Evolutionary conservation across 1,140 invertebrate genomes (phyloP).

Genomic region (Prorops nasuta): DNA sequence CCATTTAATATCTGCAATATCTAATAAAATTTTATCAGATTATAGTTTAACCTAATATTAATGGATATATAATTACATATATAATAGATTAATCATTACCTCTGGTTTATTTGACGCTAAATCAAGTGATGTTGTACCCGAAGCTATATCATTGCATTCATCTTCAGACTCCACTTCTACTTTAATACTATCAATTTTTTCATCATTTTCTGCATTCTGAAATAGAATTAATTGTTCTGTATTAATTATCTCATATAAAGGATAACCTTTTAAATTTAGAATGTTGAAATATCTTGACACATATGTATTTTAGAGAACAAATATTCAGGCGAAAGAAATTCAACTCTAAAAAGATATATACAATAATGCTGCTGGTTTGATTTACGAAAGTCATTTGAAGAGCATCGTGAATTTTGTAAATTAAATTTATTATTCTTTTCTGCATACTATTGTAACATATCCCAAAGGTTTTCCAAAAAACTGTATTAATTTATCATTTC

Average conservation of each 20-base stretch:
- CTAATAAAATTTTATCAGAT: conserved; percentile 18
- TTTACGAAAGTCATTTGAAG: no score
- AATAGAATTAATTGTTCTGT: not conserved
- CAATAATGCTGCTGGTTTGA: no score
- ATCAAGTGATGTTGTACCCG: conserved; percentile 43
- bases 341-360: no score
- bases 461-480: no score
- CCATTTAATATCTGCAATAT: conserved; percentile 27
- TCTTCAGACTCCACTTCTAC: conserved; percentile 27
- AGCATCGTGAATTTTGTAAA: no score
- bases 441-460: no score
- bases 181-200: conserved; percentile 10
- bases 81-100: conserved; percentile 22
- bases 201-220: not conserved
- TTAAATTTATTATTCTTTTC: no score
- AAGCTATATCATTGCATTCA: conserved; percentile 18
- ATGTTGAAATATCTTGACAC: not conserved
- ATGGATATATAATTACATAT: conserved; percentile 4
- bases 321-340: not conserved
- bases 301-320: not conserved
- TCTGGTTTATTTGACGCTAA: conserved; percentile 43
- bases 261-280: not conserved
- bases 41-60: conserved; percentile 6
- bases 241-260: not conserved
- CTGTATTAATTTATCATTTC: no score